Conservation (phyloP, 1,140 invertebrate species). For the Drosophila nigrodunni region DNA sequence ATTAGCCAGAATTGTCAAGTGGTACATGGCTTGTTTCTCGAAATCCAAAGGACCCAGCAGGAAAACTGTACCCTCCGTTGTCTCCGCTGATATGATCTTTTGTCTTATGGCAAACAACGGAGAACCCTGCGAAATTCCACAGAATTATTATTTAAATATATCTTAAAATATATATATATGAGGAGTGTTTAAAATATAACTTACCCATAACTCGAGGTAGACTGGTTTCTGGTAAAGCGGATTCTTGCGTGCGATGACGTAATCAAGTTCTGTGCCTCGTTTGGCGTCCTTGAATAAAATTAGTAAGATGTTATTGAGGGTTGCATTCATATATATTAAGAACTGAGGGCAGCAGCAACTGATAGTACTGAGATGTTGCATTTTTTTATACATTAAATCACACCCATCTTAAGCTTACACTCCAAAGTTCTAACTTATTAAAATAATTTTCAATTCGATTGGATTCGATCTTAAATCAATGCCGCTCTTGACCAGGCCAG, state of each 20-base stretch:
- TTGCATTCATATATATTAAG: background rate
- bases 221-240: slow-evolving; percentile 90
- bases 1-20: slow-evolving; percentile 91
- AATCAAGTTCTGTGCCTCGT: slow-evolving; percentile 92
- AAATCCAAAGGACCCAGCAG: slow-evolving; percentile 92
- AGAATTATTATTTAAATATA: background rate
- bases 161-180: background rate
- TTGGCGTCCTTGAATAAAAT: slow-evolving; percentile 88
- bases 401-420: slow-evolving; percentile 20
- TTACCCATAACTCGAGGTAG: slow-evolving; percentile 90
- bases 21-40: slow-evolving; percentile 93
- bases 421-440: too few species aligned
- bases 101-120: slow-evolving; percentile 91
- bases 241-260: slow-evolving; percentile 91
- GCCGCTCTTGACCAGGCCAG: background rate
- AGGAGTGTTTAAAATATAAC: slow-evolving; percentile 20
- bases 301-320: slow-evolving; percentile 30
- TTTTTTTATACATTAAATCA: background rate
- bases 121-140: slow-evolving; percentile 85
- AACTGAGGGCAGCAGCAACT: too few species aligned
- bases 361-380: too few species aligned
- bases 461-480: too few species aligned
- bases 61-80: slow-evolving; percentile 91
- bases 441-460: too few species aligned
- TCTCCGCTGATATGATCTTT: slow-evolving; percentile 89